A percentile compares a stretch with the other conserved stretches of the same genome.
Evolutionary conservation across 2,797 vertebrate genomes (phyloP).

Genomic region (Betta splendens): DNA sequence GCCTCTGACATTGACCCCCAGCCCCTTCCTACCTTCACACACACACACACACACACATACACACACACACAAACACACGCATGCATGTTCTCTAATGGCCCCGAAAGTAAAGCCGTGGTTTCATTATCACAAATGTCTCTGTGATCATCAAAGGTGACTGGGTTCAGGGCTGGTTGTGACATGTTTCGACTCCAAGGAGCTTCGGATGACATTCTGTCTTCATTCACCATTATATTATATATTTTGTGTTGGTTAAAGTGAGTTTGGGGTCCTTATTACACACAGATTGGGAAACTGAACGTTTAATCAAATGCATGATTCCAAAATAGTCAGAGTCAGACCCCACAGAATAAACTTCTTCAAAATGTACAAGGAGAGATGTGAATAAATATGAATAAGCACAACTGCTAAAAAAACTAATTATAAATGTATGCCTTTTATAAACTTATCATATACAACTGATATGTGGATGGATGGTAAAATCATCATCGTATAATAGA

Average conservation of each 20-base stretch:
- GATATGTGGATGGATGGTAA: too few species aligned
- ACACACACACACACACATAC: constrained; percentile 20
- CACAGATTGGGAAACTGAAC: too few species aligned
- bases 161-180: constrained; percentile 46
- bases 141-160: constrained; percentile 25
- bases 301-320: too few species aligned
- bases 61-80: not conserved
- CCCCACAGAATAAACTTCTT: too few species aligned
- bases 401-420: too few species aligned
- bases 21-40: constrained; percentile 8
- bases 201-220: not conserved
- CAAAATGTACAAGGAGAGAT: too few species aligned
- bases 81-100: constrained; percentile 24
- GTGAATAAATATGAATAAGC: too few species aligned
- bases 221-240: not conserved
- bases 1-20: constrained; percentile 63
- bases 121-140: constrained; percentile 26
- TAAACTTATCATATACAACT: too few species aligned
- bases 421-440: too few species aligned
- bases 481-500: too few species aligned
- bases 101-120: constrained; percentile 35
- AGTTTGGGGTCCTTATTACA: too few species aligned
- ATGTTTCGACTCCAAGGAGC: not conserved
- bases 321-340: too few species aligned
- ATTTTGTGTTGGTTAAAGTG: not conserved